These are phyloP conservation scores for Hymenochirus boettgeri DNA, from an alignment of 2,113 vertebrate genomes.

Conservation along the genomic window DNA sequence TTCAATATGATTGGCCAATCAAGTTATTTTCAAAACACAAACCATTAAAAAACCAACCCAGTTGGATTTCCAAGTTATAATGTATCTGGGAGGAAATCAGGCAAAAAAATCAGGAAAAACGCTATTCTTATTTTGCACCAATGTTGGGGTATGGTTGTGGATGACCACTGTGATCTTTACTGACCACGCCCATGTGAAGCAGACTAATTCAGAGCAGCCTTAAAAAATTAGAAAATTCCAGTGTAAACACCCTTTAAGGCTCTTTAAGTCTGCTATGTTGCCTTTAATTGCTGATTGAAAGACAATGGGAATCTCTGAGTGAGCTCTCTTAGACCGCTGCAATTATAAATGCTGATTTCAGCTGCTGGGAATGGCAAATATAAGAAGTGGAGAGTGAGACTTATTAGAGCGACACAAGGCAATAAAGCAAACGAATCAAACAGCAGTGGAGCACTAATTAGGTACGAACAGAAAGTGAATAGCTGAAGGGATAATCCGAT, in stretches of 20 bases:
- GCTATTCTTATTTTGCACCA: no score
- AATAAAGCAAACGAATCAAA: slow-evolving; percentile 40
- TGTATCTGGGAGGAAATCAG: no score
- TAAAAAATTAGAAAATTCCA: no score
- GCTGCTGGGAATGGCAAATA: slow-evolving; percentile 38
- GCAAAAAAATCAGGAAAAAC: no score
- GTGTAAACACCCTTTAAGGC: no score
- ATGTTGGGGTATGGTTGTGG: no score
- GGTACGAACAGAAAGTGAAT: slow-evolving; percentile 28
- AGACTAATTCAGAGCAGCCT: slow-evolving; percentile 31
- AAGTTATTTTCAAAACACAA: no score
- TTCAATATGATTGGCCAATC: no score
- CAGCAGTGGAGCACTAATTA: slow-evolving; percentile 41
- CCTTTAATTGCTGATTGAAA: slow-evolving; percentile 29
- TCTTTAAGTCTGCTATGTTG: slow-evolving; percentile 34
- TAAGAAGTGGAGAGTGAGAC: slow-evolving; percentile 35
- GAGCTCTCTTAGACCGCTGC: slow-evolving; percentile 21
- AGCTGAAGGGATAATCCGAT: slow-evolving; percentile 40
- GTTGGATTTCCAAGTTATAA: no score
- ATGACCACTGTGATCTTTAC: no score
- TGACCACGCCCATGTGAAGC: no score
- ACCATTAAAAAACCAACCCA: no score
- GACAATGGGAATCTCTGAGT: slow-evolving; percentile 23
- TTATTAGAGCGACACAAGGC: slow-evolving; percentile 38
- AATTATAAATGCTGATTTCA: slow-evolving; percentile 40